These are phyloP conservation scores for Drosophila lacertosa DNA, from an alignment of 1,140 invertebrate species.

Conservation along the genomic window DNA sequence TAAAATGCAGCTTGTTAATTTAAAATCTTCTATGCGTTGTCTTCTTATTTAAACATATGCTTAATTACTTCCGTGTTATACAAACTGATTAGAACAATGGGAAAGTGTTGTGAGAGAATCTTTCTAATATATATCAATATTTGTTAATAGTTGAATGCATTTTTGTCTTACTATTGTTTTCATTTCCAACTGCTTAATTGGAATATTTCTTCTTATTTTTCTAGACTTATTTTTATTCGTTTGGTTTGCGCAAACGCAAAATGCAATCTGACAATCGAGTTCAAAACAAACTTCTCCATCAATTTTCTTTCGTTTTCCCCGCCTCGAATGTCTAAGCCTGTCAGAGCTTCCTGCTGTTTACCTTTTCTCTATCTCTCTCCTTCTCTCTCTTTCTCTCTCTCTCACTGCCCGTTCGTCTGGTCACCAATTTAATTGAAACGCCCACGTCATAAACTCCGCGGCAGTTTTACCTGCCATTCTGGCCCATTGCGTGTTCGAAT, in stretches of 20 bases:
- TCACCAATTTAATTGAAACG: slow-evolving; percentile 78
- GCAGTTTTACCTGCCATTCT: slow-evolving; percentile 51
- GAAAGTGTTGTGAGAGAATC: too few relatives aligned
- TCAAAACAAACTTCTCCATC: slow-evolving; percentile 64
- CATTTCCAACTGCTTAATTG: too few relatives aligned
- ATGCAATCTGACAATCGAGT: slow-evolving; percentile 55
- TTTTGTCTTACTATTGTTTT: too few relatives aligned
- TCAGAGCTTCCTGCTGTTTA: slow-evolving; percentile 69
- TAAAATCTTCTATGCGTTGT: not conserved
- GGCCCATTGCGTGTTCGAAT: slow-evolving; percentile 75
- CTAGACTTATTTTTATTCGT: slow-evolving; percentile 8
- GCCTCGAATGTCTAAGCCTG: slow-evolving; percentile 45
- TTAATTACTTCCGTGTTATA: not conserved
- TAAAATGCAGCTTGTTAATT: slow-evolving; percentile 16
- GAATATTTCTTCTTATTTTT: not conserved
- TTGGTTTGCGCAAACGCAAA: slow-evolving; percentile 32
- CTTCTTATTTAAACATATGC: not conserved
- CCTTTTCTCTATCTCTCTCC: slow-evolving; percentile 34
- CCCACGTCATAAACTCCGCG: slow-evolving; percentile 76
- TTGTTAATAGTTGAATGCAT: not conserved
- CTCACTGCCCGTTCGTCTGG: slow-evolving; percentile 16
- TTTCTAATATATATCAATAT: too few relatives aligned
- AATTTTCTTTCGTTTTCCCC: slow-evolving; percentile 29
- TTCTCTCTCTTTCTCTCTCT: slow-evolving; percentile 43
- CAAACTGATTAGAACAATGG: too few relatives aligned